These are phyloP conservation scores for Sphenopsis melanotis DNA, from an alignment of 2,797 vertebrate species.

Conservation along the genomic window DNA sequence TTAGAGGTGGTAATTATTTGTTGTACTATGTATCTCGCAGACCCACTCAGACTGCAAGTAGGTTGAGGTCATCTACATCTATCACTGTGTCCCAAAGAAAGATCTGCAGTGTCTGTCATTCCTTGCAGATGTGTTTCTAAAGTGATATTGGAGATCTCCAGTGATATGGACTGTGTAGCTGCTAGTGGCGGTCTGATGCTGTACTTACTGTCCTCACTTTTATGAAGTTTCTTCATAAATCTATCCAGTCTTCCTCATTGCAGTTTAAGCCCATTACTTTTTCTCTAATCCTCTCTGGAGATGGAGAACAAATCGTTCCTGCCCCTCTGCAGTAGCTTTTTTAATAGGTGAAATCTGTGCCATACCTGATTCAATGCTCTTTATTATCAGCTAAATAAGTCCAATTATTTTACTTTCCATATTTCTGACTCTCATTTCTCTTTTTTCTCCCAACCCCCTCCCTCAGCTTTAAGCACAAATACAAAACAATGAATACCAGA, in stretches of 20 bases:
- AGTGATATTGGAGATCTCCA: not conserved
- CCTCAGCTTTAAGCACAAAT: not conserved
- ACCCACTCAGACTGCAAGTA: not conserved
- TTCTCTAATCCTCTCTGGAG: not conserved
- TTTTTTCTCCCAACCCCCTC: rapidly evolving
- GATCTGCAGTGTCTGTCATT: not conserved
- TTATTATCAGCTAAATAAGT: not conserved
- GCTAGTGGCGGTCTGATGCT: not conserved
- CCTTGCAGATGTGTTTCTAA: not conserved
- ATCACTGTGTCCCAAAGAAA: not conserved
- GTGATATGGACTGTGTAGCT: not conserved
- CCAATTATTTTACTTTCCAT: not conserved
- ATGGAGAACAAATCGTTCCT: not conserved
- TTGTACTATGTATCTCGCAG: not conserved
- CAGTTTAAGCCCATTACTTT: not conserved
- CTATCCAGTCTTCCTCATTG: not conserved
- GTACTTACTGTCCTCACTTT: not conserved
- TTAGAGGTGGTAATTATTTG: not conserved
- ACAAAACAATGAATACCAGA: not conserved
- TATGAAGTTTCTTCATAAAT: not conserved
- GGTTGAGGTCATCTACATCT: not conserved
- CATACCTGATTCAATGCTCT: not conserved
- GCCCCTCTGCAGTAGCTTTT: not conserved
- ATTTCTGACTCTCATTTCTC: not conserved
- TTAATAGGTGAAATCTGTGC: not conserved